Evolutionary conservation across 2,797 vertebrate species (phyloP), one percentile per base, ranked within the genome.

Genomic region (Syngnathus rostellatus): DNA sequence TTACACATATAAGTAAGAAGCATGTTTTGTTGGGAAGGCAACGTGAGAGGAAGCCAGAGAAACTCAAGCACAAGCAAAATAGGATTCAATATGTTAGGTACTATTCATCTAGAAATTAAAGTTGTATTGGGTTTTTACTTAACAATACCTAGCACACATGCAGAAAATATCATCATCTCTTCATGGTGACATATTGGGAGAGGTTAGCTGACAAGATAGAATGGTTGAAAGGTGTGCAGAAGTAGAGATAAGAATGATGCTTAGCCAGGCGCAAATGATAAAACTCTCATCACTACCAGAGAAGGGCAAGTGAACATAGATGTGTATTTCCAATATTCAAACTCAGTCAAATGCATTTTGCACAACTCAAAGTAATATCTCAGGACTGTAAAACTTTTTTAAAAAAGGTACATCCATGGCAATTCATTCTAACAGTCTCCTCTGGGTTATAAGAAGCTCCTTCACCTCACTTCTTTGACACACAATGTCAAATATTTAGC

Each of bases 401-500:
- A 5, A 8, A 9, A 31, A 59, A 39, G 57, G 38, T 8, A 50
- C 3, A 14, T 45, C 10, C 43, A 48, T 17, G 46, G 16, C 46
- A 1, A 17, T 48, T 48, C 46, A 14, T 16, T 17, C 12, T 16
- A 19, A 25, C 8, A 54, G 2, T 0, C 21, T 54, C n/a, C 48
- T 5, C 19, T 7, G 6, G 8, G 7, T 8, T 19, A 19, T 19
- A 58, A 38, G 39, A 12, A 31, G 11, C 10, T 25, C 17, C 8
- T n/a, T 39, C 58, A 8, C 17, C 6, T 2, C 3, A 53, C 23
- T 16, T 53, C 69, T 17, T 50, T 31, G 31, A 31, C 67, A 21
- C 7, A 43, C n/a, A 62, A 25, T 71, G 25, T 54, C 37, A 66
- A 63, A 48, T 54, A 58, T 62, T n/a, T 25, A 38, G 64, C 64